phyloP scores from a whole-genome alignment of 2,797 vertebrate species.

The Neosilurus hyrtlii region DNA sequence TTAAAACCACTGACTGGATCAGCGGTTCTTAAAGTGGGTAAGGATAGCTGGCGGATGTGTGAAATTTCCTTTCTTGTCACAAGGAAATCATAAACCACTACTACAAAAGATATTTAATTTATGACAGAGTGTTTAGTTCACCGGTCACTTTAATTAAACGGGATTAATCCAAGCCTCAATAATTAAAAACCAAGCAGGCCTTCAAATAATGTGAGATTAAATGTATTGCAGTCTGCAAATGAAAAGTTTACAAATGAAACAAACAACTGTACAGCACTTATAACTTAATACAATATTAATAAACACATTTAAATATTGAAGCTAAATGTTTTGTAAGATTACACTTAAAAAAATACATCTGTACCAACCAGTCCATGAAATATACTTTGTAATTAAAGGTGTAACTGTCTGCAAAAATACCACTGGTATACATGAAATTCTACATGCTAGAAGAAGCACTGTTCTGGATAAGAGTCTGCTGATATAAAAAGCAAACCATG shows the following conservation, averaged over 20 bases:
- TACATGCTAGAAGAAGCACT: neutral
- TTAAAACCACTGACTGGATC: neutral
- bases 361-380: neutral
- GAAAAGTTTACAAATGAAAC: neutral
- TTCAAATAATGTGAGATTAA: neutral
- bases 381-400: neutral
- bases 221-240: neutral
- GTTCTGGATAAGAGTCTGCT: neutral
- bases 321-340: too few relatives aligned
- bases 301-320: neutral
- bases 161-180: neutral
- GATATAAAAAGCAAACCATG: neutral
- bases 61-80: neutral
- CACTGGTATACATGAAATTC: neutral
- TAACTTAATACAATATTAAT: neutral
- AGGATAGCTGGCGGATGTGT: neutral
- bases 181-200: neutral
- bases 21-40: neutral
- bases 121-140: neutral
- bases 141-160: neutral
- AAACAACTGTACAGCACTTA: neutral
- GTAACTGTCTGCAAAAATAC: neutral
- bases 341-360: neutral
- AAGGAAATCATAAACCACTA: neutral
- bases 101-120: neutral